Conservation (phyloP, 2,888 invertebrate species). For the Choristoneura rosaceana region DNA sequence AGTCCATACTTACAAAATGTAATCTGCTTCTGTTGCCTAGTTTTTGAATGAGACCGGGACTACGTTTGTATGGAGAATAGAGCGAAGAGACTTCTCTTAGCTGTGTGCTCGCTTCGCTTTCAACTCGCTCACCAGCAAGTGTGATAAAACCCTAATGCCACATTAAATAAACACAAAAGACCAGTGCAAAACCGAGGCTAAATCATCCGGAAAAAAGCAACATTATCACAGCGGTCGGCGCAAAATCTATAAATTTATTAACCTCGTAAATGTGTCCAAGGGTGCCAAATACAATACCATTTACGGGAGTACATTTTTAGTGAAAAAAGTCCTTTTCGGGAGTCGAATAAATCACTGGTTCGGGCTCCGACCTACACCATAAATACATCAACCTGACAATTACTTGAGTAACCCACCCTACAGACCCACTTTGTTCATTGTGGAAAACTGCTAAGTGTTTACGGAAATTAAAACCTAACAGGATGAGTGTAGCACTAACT, state of each 20-base stretch:
- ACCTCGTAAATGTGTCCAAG: conserved; percentile 38
- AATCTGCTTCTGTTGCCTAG: no score
- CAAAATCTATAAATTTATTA: conserved; percentile 36
- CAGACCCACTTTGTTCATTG: conserved; percentile 21
- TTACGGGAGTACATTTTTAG: conserved; percentile 34
- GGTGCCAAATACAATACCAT: conserved; percentile 39
- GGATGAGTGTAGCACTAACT: no score
- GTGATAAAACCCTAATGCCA: no score
- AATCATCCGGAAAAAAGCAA: not conserved
- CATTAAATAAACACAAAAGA: not conserved
- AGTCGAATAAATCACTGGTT: conserved; percentile 55
- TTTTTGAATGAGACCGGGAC: no score
- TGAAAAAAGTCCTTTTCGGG: conserved; percentile 43
- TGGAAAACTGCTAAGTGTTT: not conserved
- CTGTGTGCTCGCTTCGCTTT: no score
- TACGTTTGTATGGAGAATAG: no score
- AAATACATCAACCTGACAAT: conserved; percentile 69
- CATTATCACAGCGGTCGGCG: not conserved
- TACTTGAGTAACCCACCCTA: conserved; percentile 51
- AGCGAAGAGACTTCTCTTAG: no score
- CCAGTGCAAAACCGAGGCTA: not conserved
- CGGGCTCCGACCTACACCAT: conserved; percentile 56
- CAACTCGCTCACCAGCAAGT: no score
- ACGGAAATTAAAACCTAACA: conserved; percentile 7
- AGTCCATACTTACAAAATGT: no score